Base-by-base conservation (phyloP, 1,140 invertebrate species). In the Cephus cinctus region DNA sequence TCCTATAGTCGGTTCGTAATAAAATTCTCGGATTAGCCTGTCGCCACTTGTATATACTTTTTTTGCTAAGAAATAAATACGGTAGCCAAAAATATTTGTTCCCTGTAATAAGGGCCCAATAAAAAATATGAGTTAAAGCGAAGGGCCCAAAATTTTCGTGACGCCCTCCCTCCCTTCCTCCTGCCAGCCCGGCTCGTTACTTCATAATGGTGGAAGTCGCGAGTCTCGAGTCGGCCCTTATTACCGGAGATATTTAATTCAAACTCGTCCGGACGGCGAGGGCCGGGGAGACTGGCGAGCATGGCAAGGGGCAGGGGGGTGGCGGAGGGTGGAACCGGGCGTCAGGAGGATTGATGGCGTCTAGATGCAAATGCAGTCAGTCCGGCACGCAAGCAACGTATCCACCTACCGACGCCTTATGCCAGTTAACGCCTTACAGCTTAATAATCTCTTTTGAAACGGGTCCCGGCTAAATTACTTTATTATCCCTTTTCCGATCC, bases 341-440 rank as follows among this genome's bases (percentile, higher is more conserved):
- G 74, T 76, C 73, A 65, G 69, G 61, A 74, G 73, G 74, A 76
- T 76, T 76, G 74, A 76, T 76, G 74, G 74, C 62, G 71, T 76
- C 74, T 76, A 73, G 71, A 76, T 75, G 74, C 73, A 76, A 76
- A 76, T 76, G 69, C 59, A 73, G 70, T 67, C 61, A 69, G 66
- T 69, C 71, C 63, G 62, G 71, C 69, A 75, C 69, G 71, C 69
- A 76, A 75, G 64, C 66, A 63, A 67, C 56, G 61, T 69, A 65
- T 71, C 68, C 72, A 69, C 71, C 71, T 75, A 69, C 68, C 65
- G 66, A 75, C 69, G 73, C 72, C 73, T 76, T 75, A 75, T 75
- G 71, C 72, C 73, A 75, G 73, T 77, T 75, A 75, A 75, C 73
- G 74, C 73, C 74, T 75, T 75, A 77, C 73, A 74, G 61, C 74